Evolutionary conservation across 2,113 vertebrate species (phyloP).

Genomic region (Holacanthus passer): DNA sequence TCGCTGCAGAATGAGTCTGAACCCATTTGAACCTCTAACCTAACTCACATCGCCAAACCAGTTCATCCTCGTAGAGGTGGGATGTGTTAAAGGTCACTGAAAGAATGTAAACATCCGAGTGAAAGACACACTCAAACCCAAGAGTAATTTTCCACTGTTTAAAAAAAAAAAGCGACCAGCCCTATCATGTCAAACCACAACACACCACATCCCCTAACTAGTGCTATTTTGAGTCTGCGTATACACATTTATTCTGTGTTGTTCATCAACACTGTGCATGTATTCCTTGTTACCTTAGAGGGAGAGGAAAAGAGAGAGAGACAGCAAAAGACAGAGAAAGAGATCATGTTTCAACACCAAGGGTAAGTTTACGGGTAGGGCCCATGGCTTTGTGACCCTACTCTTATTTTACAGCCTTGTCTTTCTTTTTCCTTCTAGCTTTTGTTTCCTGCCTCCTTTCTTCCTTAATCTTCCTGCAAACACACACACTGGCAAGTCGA

Average conservation of each 20-base stretch:
- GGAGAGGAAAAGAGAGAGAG: neutral
- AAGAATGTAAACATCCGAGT: constrained; percentile 65
- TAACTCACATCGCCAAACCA: constrained; percentile 5
- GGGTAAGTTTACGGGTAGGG: constrained; percentile 47
- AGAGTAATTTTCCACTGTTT: constrained; percentile 37
- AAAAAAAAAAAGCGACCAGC: neutral
- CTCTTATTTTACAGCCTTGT: constrained; percentile 44
- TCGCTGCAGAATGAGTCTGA: constrained; percentile 4
- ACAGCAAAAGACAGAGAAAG: neutral
- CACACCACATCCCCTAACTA: neutral
- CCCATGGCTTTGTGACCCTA: constrained; percentile 53
- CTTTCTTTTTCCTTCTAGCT: constrained; percentile 51
- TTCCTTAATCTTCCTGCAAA: constrained; percentile 56
- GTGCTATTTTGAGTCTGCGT: neutral
- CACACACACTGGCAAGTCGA: constrained; percentile 23
- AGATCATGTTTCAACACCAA: constrained; percentile 54
- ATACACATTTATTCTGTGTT: neutral
- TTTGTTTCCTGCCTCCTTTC: constrained; percentile 62
- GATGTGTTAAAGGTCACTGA: constrained; percentile 54
- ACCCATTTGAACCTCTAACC: neutral
- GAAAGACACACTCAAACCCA: constrained; percentile 7
- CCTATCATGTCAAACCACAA: neutral
- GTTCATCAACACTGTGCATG: neutral
- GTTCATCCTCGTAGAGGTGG: constrained; percentile 5
- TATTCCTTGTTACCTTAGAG: neutral